Evolutionary conservation across 2,888 invertebrate species (phyloP).

Genomic region (Athetis lepigone): DNA sequence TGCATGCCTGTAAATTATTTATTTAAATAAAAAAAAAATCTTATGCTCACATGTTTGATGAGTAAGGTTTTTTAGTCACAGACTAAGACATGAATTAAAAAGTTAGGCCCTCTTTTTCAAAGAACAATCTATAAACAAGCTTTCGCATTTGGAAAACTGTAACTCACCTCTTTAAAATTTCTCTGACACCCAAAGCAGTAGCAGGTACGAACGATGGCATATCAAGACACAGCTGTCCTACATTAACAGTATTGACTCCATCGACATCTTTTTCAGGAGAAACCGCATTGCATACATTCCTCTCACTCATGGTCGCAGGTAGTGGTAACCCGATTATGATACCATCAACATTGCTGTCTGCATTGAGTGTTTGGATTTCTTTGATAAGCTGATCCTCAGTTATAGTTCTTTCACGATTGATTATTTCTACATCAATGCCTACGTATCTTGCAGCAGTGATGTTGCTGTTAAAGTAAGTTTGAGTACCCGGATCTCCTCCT

Average conservation of each 20-base stretch:
- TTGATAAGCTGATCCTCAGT: slow-evolving; percentile 93
- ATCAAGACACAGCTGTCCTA: slow-evolving; percentile 94
- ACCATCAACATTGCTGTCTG: slow-evolving; percentile 93
- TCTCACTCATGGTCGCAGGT: slow-evolving; percentile 94
- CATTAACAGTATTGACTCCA: slow-evolving; percentile 96
- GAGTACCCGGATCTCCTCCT: slow-evolving; percentile 96
- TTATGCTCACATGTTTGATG: too few relatives aligned
- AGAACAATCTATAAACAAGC: too few relatives aligned
- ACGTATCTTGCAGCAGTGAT: slow-evolving; percentile 91
- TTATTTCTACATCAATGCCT: slow-evolving; percentile 93
- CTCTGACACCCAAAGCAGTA: slow-evolving; percentile 94
- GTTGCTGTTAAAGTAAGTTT: slow-evolving; percentile 95
- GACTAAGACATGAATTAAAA: too few relatives aligned
- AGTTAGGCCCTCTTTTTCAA: too few relatives aligned
- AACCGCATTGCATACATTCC: slow-evolving; percentile 95
- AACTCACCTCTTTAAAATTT: slow-evolving; percentile 92
- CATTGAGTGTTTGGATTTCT: slow-evolving; percentile 92
- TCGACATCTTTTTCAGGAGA: slow-evolving; percentile 96
- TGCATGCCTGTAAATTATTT: too few relatives aligned
- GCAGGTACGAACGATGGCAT: slow-evolving; percentile 94
- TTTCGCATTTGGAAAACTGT: too few relatives aligned
- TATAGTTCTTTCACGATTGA: slow-evolving; percentile 90
- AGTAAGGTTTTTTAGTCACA: too few relatives aligned
- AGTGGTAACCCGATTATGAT: slow-evolving; percentile 96
- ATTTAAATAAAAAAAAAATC: too few relatives aligned